Conservation (phyloP, 2,113 vertebrate species). For the Capreolus pygargus region DNA sequence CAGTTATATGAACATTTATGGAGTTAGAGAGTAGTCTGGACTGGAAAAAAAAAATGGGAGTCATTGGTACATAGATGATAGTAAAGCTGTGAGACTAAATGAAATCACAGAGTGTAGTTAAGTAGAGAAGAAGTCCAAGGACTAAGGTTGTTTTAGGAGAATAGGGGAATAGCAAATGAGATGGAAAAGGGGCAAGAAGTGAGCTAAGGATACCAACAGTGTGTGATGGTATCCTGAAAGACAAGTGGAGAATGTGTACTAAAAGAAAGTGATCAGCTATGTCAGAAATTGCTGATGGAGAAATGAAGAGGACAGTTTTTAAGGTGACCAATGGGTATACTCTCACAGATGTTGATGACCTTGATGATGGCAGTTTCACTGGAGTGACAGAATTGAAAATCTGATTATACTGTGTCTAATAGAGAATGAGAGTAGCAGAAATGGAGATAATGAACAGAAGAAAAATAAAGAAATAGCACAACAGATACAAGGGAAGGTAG, state of each 20-base stretch:
- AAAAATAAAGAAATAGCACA: not conserved
- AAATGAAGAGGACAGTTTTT: not conserved
- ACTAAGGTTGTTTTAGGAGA: not conserved
- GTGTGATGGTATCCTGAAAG: not conserved
- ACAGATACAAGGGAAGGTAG: not conserved
- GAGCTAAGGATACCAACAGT: not conserved
- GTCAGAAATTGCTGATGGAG: not conserved
- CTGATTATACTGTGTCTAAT: not conserved
- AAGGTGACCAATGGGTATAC: not conserved
- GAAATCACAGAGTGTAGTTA: not conserved
- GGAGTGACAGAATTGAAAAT: not conserved
- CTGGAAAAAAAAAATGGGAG: not conserved
- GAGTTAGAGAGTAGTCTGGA: not conserved
- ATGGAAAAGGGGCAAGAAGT: not conserved
- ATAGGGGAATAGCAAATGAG: not conserved
- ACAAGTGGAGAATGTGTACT: not conserved
- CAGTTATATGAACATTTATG: not conserved
- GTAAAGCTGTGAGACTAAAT: not conserved
- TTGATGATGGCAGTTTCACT: not conserved
- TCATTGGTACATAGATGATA: not conserved
- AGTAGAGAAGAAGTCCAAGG: not conserved
- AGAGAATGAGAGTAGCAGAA: not conserved
- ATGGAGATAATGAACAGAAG: not conserved
- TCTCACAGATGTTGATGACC: not conserved
- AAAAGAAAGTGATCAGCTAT: not conserved